Base-by-base conservation (phyloP, 2,113 vertebrate species). In the Aspidoscelis tigris region DNA sequence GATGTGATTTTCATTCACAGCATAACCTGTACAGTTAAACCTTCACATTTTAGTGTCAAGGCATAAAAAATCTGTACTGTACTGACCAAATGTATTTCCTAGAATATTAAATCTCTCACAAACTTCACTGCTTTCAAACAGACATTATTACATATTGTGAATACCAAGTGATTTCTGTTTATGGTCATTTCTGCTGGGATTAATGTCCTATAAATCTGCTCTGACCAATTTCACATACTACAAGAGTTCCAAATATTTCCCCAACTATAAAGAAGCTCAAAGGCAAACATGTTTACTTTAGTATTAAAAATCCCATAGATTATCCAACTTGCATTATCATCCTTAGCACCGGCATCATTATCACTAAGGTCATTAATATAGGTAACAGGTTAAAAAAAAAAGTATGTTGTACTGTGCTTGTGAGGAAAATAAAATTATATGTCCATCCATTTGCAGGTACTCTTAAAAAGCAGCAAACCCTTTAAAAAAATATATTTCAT, bases 1-100 rank as follows among this genome's bases (percentile, higher is more conserved):
- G 26, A 79, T 85, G 80, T 16, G 75, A 70, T 92, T 91, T 90
- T 88, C 89, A 92, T 83, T 80, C 80, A 87, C 2, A 82, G 73
- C 84, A 84, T 77, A 90, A 55, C 68, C 65, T 84, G 26, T 3
- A 81, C 87, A 74, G 85, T 87, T 87, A 74, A 88, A 89, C 71
- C n/a, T 86, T 53, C 89, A 81, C 86, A 5, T 79, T 85, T 84
- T 89, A 78, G 84, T 87, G 88, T 80, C 82, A 84, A 86, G 22
- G 86, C 84, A 89, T 88, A 53, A 89, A 81, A 91, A 47, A 0
- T 3, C 84, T 82, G 47, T 55, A 69, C 82, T 80, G 81, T 76
- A 81, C 89, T 93, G 93, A 83, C 84, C 84, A 82, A 55, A 55
- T 80, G 18, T 6, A 33, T 88, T 91, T 87, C 89, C 89, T 90